Base-by-base conservation (phyloP, 2,797 vertebrate species). In the Lemur catta region DNA sequence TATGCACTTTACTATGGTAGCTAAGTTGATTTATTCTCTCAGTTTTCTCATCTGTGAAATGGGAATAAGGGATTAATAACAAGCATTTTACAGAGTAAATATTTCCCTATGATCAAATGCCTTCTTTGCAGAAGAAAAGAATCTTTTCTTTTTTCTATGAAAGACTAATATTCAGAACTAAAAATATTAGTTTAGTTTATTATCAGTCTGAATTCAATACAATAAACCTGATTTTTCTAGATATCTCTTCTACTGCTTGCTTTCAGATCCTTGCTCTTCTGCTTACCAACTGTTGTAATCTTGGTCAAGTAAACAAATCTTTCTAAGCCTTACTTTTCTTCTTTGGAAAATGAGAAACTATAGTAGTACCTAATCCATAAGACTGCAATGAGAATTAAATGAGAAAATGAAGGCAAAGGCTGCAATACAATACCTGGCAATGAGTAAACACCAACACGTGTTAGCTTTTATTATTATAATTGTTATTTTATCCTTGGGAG, bases 11-110 rank as follows among this genome's bases (percentile, higher is more conserved):
- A 11, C 46, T 35, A 6, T 17, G 7, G 43, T 50, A 18, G 26
- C 48, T 72, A 61, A 84, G 4, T 43, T 7, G 7, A 65, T 41
- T 80, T 57, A 82, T 43, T 81, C 65, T 78, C 78, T 69, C 52
- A 2, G 65, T 84, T 93, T 63, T 87, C 80, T 78, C 43, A 75
- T 89, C 84, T 92, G 57, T 81, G 59, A 80, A 79, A 91, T 57
- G 57, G 82, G 78, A 30, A 24, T 33, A 48, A 20, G 63, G 35
- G 35, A 18, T n/a, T 50, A 30, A 72, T n/a, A 72, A 61, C 46
- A n/a, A 61, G 48, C 33, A 50, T 46, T 90, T 95, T 85, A 78
- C 13, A 67, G 5, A 81, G 57, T 24, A 88, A 87, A 35, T 61
- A 57, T 24, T 63, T 90, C 22, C 50, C 43, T 57, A 82, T 72